These are phyloP conservation scores for Gadus chalcogrammus DNA, from an alignment of 2,113 vertebrate species.

Conservation along the genomic window DNA sequence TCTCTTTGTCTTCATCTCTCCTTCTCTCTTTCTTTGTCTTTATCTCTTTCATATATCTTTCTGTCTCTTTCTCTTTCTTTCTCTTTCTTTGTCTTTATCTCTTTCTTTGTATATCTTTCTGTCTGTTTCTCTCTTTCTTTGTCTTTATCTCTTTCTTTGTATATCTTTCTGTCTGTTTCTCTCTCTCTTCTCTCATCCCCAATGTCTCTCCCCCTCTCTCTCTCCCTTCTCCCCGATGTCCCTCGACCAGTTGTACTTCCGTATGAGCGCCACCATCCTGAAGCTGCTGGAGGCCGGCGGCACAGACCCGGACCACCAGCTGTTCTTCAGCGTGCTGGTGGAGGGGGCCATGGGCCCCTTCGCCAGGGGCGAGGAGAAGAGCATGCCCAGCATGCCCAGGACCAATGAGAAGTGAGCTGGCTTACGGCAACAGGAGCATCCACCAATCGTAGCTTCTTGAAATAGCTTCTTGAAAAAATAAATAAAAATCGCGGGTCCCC, in stretches of 20 bases:
- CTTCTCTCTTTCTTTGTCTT: too few species aligned
- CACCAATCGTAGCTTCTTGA: neutral
- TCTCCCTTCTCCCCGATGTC: neutral
- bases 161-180: too few species aligned
- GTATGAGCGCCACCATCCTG: conserved; percentile 89
- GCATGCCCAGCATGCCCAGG: conserved; percentile 85
- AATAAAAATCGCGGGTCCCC: neutral
- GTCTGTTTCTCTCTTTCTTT: neutral
- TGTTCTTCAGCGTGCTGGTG: conserved; percentile 85
- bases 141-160: neutral
- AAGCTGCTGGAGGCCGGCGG: conserved; percentile 83
- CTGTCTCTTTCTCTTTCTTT: too few species aligned
- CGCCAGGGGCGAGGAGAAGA: conserved; percentile 95
- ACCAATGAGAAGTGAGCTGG: conserved; percentile 89
- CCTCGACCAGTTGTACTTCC: conserved; percentile 85
- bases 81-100: too few species aligned
- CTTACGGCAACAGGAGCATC: neutral
- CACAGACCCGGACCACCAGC: conserved; percentile 80
- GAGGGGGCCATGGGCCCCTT: conserved; percentile 92
- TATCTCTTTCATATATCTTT: too few species aligned
- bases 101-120: too few species aligned
- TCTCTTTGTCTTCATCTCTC: too few species aligned
- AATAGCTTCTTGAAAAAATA: neutral
- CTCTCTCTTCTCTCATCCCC: too few species aligned
- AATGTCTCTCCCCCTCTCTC: too few species aligned